A percentile compares a stretch with the other conserved stretches of the same genome.
These are phyloP conservation scores for Cerceris ruficornis DNA, from an alignment of 2,888 invertebrate genomes.

Conservation along the genomic window DNA sequence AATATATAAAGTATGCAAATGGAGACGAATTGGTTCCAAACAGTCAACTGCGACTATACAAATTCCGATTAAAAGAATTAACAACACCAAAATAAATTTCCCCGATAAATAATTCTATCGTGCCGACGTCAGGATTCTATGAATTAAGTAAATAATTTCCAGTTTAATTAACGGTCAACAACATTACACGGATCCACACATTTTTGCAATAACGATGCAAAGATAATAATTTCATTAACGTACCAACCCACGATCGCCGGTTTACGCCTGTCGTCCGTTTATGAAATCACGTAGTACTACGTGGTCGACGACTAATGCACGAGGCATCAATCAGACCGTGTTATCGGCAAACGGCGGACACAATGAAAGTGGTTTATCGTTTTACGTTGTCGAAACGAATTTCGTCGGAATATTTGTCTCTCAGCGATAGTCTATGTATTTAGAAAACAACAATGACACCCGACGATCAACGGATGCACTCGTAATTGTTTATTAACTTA, in stretches of 20 bases:
- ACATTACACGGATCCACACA: too few species aligned
- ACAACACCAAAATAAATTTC: too few species aligned
- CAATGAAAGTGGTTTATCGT: constrained; percentile 11
- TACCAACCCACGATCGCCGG: constrained; percentile 1
- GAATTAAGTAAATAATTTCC: too few species aligned
- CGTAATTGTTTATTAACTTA: background rate
- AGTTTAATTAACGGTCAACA: too few species aligned
- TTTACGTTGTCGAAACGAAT: constrained; percentile 5
- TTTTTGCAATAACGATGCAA: constrained; percentile 7
- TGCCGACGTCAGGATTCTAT: too few species aligned
- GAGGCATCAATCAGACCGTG: constrained; percentile 29
- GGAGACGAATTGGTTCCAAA: too few species aligned
- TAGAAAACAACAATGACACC: background rate
- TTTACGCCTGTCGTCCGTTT: constrained; percentile 4
- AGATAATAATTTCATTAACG: constrained; percentile 43
- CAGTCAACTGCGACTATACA: too few species aligned
- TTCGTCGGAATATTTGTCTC: constrained; percentile 22
- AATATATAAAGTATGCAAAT: too few species aligned
- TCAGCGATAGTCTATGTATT: constrained; percentile 7
- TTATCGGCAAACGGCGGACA: constrained; percentile 33
- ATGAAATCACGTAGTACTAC: constrained; percentile 33
- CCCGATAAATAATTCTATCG: too few species aligned
- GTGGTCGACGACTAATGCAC: constrained; percentile 33
- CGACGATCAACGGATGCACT: background rate
- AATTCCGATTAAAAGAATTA: too few species aligned